A percentile compares a stretch with the other conserved stretches of the same genome.
These are phyloP conservation scores for Pseudorasbora parva DNA, from an alignment of 2,113 vertebrate genomes.

Conservation along the genomic window DNA sequence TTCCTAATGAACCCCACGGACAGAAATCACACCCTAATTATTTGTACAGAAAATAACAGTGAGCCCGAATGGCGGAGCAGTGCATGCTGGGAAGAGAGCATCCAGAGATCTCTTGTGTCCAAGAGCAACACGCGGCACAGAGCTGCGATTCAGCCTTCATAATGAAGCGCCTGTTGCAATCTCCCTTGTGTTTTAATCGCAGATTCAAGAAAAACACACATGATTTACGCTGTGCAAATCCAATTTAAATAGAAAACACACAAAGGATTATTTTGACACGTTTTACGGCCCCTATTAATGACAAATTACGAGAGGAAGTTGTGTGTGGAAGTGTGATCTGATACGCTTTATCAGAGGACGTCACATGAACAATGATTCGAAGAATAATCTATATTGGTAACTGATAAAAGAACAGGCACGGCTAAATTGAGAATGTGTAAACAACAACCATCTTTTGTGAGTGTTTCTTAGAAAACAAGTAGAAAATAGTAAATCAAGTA, in stretches of 20 bases:
- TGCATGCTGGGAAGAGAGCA: conserved; percentile 27
- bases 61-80: conserved; percentile 24
- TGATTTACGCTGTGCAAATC: conserved; percentile 41
- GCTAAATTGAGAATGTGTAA: background rate
- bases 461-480: background rate
- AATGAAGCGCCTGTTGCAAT: conserved; percentile 44
- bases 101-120: conserved; percentile 50
- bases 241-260: conserved; percentile 40
- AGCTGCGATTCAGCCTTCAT: conserved; percentile 56
- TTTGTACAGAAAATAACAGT: conserved; percentile 55
- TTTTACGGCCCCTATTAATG: background rate
- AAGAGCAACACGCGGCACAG: conserved; percentile 60
- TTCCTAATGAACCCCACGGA: conserved; percentile 8
- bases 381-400: background rate
- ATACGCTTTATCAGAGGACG: background rate
- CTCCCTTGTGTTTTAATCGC: conserved; percentile 53
- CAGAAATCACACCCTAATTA: conserved; percentile 51
- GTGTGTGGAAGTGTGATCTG: conserved; percentile 2
- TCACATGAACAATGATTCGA: conserved; percentile 20
- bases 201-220: conserved; percentile 50
- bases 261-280: conserved; percentile 17
- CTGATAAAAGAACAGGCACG: background rate
- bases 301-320: background rate
- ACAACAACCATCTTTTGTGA: too few species aligned
- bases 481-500: too few species aligned